Evolutionary conservation across 2,113 vertebrate species (phyloP), one percentile per base, ranked within the genome.

Genomic region (Ranitomeya imitator): DNA sequence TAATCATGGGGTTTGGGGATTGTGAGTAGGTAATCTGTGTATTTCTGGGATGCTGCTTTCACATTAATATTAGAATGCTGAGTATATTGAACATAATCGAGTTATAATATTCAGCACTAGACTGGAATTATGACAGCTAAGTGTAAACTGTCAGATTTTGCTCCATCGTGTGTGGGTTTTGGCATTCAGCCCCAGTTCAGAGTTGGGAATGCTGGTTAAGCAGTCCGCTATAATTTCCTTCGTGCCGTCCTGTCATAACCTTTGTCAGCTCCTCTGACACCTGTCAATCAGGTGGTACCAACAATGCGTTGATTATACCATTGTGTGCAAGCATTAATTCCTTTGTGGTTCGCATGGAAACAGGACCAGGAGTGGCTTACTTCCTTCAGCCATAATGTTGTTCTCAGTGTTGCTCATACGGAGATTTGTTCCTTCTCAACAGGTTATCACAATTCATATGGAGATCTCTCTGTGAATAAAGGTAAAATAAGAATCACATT

Each of bases 201-300:
- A 59, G 31, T n/a, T 26, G 6, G 21, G 12, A 12, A 15, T 7
- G 21, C 11, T 55, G 21, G 8, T 57, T 59, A 78, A 79, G 77
- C 23, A 59, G 21, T 59, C n/a, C 52, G 4, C 78, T 80, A 18
- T 79, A 80, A 80, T 80, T 80, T 60, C 6, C 23, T 31, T 15
- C 12, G 14, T 54, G 77, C n/a, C 13, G 23, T n/a, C 78, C 13
- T 80, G n/a, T 60, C 54, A 57, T 83, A 83, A 67, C 81, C 81
- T 51, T 51, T 15, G 51, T 63, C 18, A 18, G 18, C 9, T 65
- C 74, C 57, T 5, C 55, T 65, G 59, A 78, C 26, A 52, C 23
- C 73, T 63, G 60, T 82, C 65, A 89, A 90, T 89, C 78, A 83
- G 85, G 52, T 88, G 78, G 51, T 80, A 88, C 80, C 87, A 16